Evolutionary conservation across 2,888 invertebrate species (phyloP).

Genomic region (Synergus japonicus): DNA sequence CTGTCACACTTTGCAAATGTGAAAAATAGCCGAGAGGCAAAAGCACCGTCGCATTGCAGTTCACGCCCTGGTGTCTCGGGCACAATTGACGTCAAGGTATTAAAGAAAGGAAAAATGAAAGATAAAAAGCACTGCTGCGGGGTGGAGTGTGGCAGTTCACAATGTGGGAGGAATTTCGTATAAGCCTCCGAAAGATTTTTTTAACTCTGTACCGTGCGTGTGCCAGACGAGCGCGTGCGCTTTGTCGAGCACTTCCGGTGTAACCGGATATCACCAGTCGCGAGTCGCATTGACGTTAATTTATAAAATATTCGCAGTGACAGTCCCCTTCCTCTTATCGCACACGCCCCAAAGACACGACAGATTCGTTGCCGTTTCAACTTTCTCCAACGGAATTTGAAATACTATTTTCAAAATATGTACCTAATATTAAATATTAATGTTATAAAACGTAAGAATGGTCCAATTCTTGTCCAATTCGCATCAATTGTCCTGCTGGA

Average conservation of each 20-base stretch:
- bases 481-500: too few species aligned
- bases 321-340: conserved; percentile 46
- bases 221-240: conserved; percentile 60
- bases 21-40: conserved; percentile 39
- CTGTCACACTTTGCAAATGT: conserved; percentile 37
- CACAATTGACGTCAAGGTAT: conserved; percentile 61
- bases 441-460: too few species aligned
- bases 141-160: conserved; percentile 61
- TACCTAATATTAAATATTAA: too few species aligned
- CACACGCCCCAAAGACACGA: conserved; percentile 46
- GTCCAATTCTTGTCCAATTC: too few species aligned
- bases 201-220: conserved; percentile 58
- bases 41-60: conserved; percentile 48
- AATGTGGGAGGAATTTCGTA: conserved; percentile 69
- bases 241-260: conserved; percentile 75
- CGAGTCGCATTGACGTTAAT: conserved; percentile 76
- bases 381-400: conserved; percentile 5
- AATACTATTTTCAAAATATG: not conserved
- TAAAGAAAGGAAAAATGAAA: conserved; percentile 58
- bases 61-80: conserved; percentile 69
- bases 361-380: conserved; percentile 7
- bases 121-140: conserved; percentile 58
- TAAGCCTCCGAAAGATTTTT: conserved; percentile 56
- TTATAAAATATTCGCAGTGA: conserved; percentile 76
- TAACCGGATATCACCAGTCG: conserved; percentile 75